These are phyloP conservation scores for Episyrphus balteatus DNA, from an alignment of 1,140 invertebrate genomes.

Conservation along the genomic window DNA sequence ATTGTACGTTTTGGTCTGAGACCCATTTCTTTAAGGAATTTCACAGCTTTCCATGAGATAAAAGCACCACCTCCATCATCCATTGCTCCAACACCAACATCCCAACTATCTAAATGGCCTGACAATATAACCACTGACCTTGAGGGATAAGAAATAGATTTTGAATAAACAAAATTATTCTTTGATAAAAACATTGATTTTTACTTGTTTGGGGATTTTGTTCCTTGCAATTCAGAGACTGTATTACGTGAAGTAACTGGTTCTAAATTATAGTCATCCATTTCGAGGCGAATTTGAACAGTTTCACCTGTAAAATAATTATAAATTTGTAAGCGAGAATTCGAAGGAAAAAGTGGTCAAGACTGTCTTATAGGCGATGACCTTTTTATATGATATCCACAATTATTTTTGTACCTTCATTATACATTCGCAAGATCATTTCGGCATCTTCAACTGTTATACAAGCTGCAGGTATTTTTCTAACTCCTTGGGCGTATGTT, in stretches of 20 bases:
- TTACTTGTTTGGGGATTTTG: constrained; percentile 43
- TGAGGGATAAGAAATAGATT: not conserved
- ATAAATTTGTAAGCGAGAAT: too few species aligned
- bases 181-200: too few species aligned
- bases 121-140: constrained; percentile 57
- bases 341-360: too few species aligned
- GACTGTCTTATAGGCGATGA: too few species aligned
- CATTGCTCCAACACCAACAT: constrained; percentile 80
- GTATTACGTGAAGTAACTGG: constrained; percentile 55
- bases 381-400: too few species aligned
- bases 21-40: constrained; percentile 54
- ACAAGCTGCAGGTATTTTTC: constrained; percentile 64
- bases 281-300: constrained; percentile 35
- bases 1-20: constrained; percentile 61
- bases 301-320: too few species aligned
- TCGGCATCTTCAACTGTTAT: constrained; percentile 73
- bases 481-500: constrained; percentile 45
- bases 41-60: constrained; percentile 65
- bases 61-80: constrained; percentile 78
- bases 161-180: too few species aligned
- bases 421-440: constrained; percentile 54
- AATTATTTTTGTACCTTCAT: too few species aligned
- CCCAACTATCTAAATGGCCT: constrained; percentile 83
- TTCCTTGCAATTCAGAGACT: constrained; percentile 58
- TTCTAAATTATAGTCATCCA: constrained; percentile 18